These are phyloP conservation scores for Ormyrus labotus DNA, from an alignment of 2,888 invertebrate species.

Conservation along the genomic window DNA sequence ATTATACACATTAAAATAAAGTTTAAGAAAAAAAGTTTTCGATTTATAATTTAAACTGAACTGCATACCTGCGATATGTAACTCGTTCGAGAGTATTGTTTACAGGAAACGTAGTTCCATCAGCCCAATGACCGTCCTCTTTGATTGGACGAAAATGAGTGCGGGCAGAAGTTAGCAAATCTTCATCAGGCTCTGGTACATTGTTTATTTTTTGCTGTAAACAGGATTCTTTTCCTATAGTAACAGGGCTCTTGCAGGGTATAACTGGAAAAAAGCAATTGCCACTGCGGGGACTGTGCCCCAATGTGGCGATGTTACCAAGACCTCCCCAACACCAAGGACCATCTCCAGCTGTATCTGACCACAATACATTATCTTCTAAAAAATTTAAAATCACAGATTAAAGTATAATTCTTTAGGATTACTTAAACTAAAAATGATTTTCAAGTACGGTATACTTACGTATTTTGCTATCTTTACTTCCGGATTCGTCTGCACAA, in stretches of 20 bases:
- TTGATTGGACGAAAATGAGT: conserved; percentile 92
- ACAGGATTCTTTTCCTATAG: conserved; percentile 64
- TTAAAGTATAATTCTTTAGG: neutral
- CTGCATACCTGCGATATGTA: conserved; percentile 76
- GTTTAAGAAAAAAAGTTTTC: neutral
- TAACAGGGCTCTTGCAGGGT: conserved; percentile 70
- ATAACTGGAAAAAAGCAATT: conserved; percentile 82
- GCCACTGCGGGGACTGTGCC: conserved; percentile 79
- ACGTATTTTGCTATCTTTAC: conserved; percentile 68
- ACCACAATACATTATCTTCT: conserved; percentile 72
- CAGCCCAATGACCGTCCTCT: conserved; percentile 79
- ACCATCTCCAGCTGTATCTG: conserved; percentile 70
- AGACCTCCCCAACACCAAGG: conserved; percentile 74
- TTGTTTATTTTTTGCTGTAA: conserved; percentile 36
- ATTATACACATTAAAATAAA: neutral
- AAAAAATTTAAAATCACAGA: conserved; percentile 43
- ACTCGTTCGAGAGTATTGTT: conserved; percentile 80
- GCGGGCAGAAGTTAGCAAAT: conserved; percentile 85
- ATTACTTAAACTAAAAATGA: neutral
- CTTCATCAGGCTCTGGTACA: conserved; percentile 78
- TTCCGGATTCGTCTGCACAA: conserved; percentile 67
- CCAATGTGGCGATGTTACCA: conserved; percentile 79
- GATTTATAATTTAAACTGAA: neutral
- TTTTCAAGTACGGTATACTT: conserved; percentile 29
- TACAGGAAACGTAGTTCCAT: conserved; percentile 86